A percentile compares a stretch with the other conserved stretches of the same genome.
Conservation (phyloP, 1,140 invertebrate species). For the Proales similis region DNA sequence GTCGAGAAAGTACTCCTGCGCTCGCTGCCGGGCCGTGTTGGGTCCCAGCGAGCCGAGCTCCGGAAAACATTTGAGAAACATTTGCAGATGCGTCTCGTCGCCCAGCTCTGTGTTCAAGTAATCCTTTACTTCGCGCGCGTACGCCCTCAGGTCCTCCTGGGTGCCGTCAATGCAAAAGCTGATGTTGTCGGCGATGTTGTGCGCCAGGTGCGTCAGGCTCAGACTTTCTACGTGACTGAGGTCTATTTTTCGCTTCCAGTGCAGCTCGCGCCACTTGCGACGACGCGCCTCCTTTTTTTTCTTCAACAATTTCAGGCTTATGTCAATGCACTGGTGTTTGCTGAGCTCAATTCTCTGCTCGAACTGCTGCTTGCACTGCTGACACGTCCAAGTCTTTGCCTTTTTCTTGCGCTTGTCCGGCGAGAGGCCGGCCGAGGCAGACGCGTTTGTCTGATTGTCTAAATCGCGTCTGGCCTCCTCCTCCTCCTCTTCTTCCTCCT, state of each 20-base stretch:
- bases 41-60: no score
- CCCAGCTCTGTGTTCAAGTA: conserved; percentile 8
- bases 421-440: background rate
- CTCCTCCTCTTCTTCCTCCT: no score
- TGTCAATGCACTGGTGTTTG: conserved; percentile 32
- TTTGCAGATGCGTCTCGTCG: conserved; percentile 20
- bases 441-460: no score
- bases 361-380: conserved; percentile 31
- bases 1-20: no score
- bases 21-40: no score
- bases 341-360: conserved; percentile 18
- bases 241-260: conserved; percentile 30
- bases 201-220: conserved; percentile 59
- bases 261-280: conserved; percentile 41
- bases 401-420: background rate
- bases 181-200: conserved; percentile 62
- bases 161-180: conserved; percentile 62
- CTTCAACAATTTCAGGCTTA: conserved; percentile 18
- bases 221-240: conserved; percentile 50
- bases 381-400: conserved; percentile 28
- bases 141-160: conserved; percentile 45
- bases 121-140: conserved; percentile 25
- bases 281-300: conserved; percentile 31
- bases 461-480: no score
- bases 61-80: conserved; percentile 22